Evolutionary conservation across 2,113 vertebrate species (phyloP), one percentile per base, ranked within the genome.

Genomic region (Catharus minimus): DNA sequence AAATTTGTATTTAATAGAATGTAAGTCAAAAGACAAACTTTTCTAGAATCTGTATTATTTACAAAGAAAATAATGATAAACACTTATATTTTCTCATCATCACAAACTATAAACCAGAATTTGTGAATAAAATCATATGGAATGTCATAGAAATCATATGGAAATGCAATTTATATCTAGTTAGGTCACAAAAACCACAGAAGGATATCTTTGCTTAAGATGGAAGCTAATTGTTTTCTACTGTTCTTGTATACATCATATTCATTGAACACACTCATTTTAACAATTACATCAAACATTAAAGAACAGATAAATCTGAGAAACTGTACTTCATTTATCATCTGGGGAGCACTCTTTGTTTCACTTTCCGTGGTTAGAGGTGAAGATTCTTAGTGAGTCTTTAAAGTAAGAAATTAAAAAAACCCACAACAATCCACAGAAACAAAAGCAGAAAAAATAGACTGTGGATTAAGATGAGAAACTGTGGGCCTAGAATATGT

Each of bases 241-340:
- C 61, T 9, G 18, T 26, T 30, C 47, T 75, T 23, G 50, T 30
- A 58, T 86, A 93, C 23, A 96, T 88, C 82, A 86, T 82, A 44
- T 38, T 38, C 10, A 60, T 92, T 95, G 96, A 97, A 92, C 92
- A 97, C 92, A 3, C 3, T 96, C 82, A 65, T 5, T 92, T 93
- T 97, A 97, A 94, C 84, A 96, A 96, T 97, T 98, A 95, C 97
- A 97, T 97, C 95, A 62, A 94, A 92, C 72, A 72, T 97, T 97
- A 96, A 97, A 97, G 79, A 93, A 87, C 86, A 97, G 96, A 97
- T 96, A 97, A 97, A 98, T 98, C 93, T 96, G 94, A 94, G 97
- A 97, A 91, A 87, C 92, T 97, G 91, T 96, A 97, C 96, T 96
- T 98, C 94, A 95, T 98, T 97, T 97, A 97, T 98, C 95, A 98